phyloP scores from a whole-genome alignment of 2,888 invertebrate genomes.

The Yponomeuta cagnagella region DNA sequence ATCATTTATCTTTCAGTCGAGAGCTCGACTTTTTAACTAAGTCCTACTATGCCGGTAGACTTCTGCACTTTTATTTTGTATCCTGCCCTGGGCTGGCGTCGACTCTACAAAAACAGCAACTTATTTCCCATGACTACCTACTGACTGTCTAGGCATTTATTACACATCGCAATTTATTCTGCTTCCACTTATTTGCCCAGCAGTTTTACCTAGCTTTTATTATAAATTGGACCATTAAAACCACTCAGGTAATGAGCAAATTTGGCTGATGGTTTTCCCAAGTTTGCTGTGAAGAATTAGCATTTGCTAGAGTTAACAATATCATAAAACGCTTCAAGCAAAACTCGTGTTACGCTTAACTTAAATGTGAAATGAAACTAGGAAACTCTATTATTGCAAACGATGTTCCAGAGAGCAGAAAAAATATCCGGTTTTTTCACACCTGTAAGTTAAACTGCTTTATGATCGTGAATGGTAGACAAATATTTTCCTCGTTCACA shows the following conservation, averaged over 20 bases:
- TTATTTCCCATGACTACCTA: slow-evolving; percentile 68
- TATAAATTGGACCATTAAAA: neutral
- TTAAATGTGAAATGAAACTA: neutral
- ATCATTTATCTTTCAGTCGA: too few species aligned
- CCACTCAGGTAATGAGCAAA: neutral
- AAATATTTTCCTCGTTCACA: neutral
- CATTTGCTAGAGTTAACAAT: neutral
- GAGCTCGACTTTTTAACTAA: too few species aligned
- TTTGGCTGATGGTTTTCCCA: neutral
- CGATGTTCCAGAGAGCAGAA: neutral
- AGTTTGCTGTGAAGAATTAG: neutral
- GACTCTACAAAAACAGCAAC: slow-evolving; percentile 45
- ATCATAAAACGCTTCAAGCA: neutral
- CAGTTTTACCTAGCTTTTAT: neutral
- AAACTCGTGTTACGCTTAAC: neutral
- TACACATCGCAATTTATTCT: slow-evolving; percentile 6
- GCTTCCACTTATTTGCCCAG: slow-evolving; percentile 1
- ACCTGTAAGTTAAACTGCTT: neutral
- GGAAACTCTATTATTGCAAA: too few species aligned
- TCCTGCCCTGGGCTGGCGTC: neutral
- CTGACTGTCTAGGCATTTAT: slow-evolving; percentile 18
- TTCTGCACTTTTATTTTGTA: neutral
- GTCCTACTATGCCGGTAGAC: neutral
- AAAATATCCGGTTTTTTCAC: neutral
- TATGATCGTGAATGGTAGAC: neutral